Base-by-base conservation (phyloP, 2,113 vertebrate species). In the Gymnocephalus cernua region DNA sequence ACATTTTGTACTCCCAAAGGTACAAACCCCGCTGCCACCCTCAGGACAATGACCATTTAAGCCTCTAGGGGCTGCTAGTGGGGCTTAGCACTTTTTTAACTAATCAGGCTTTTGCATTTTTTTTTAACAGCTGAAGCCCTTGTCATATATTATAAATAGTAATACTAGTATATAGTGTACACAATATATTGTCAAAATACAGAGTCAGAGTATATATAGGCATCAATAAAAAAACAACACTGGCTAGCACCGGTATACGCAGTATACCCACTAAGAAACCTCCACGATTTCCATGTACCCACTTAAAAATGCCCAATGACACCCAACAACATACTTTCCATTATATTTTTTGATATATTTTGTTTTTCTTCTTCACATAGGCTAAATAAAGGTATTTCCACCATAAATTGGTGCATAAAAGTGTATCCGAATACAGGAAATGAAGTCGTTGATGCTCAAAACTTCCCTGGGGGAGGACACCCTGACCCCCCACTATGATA, bases 31-130 rank as follows among this genome's bases (percentile, higher is more conserved):
- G 15, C 70, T 44, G 27, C 41, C 29, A 18, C 7, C 21, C 23
- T 74, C 21, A 74, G 44, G 23, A 53, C 58, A 47, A 15, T 54
- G 53, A 77, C n/a, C 7, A 14, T 57, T 27, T 12, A 50, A 50
- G 14, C 18, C 25, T 65, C 44, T 41, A 41, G 41, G n/a, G 23
- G 4, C 41, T n/a, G 54, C 25, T 57, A 13, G 4, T 65, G 35
- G 19, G n/a, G 18, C 6, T 18, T 21, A 23, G 16, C 4, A 27
- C 29, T 27, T 70, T 44, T 65, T 59, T 14, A 15, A 65, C 51
- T 51, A 6, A 51, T n/a, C 12, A 70, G 23, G 32, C 11, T 68
- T 58, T 68, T 21, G 21, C 25, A 38, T 47, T 25, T 56, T 44
- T n/a, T n/a, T n/a, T n/a, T n/a, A 13, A 14, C 12, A 54, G 32